Evolutionary conservation across 2,888 invertebrate species (phyloP), one percentile per base, ranked within the genome.

Genomic region (Acleris literana): DNA sequence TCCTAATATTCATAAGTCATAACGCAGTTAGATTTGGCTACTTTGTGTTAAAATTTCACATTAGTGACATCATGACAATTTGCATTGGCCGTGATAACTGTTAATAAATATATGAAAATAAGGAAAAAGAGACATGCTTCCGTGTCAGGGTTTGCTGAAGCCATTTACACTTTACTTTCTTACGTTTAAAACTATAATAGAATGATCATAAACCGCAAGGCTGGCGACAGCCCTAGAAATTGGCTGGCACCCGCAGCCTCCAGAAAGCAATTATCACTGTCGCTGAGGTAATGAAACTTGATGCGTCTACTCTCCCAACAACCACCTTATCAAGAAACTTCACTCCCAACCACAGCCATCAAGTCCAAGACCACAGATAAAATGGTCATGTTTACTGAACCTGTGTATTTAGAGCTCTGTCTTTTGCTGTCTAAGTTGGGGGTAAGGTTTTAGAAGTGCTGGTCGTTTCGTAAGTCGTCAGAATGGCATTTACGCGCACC

Each of bases 261-360:
- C 82, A 81, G 83, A 80, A 84, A 84, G 84, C 82, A 85, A 83
- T 85, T 83, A 84, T 76, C 78, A 76, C 70, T 70, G 77, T 77
- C 77, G 74, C 71, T 5, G 29, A 56, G 63, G 72, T 70, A 75
- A 73, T 75, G 74, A 76, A 70, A 72, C 75, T 73, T 69, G 71
- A 72, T 68, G 59, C 62, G 68, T 68, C 57, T 72, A 52, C 29
- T 33, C 70, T 56, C 3, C 48, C 17, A 20, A 17, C 57, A 18
- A 39, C 66, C 66, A 66, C n/a, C 17, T 39, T 39, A 52, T n/a
- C 25, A 0, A 13, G 62, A 62, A 22, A 57, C 18, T 6, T 46
- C 43, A 6, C 16, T 16, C 44, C 20, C 18, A 44, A 56, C 56
- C 20, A 22, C 52, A 22, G 29, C 5, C 22, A 3, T 5, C 39